Evolutionary conservation across 2,888 invertebrate species (phyloP).

Genomic region (Plagodis pulveraria): DNA sequence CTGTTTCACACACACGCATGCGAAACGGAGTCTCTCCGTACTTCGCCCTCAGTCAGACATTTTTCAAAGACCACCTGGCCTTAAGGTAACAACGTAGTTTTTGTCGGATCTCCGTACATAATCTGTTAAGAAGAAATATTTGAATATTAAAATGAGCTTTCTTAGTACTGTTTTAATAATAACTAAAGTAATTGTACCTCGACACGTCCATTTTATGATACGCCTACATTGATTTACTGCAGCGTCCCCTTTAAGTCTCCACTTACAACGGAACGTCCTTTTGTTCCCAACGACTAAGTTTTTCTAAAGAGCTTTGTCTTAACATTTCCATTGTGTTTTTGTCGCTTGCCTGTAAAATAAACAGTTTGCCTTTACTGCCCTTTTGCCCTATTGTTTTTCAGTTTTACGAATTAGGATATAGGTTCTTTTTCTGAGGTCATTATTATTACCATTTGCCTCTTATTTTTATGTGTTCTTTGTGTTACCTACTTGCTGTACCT

Average conservation of each 20-base stretch:
- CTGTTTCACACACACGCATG: no score
- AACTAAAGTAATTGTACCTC: slow-evolving; percentile 8
- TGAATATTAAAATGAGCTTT: no score
- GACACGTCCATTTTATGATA: slow-evolving; percentile 62
- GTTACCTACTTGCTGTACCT: no score
- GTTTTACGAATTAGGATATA: slow-evolving; percentile 49
- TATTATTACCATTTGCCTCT: neutral
- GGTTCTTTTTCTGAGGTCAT: slow-evolving; percentile 16
- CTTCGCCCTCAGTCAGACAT: no score
- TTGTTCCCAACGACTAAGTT: slow-evolving; percentile 69
- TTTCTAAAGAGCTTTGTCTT: slow-evolving; percentile 75
- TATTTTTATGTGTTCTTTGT: no score
- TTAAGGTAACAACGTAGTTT: no score
- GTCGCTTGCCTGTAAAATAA: slow-evolving; percentile 69
- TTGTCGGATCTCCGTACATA: no score
- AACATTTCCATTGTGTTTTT: slow-evolving; percentile 63
- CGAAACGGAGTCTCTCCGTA: no score
- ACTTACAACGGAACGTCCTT: slow-evolving; percentile 71
- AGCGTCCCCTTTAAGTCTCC: slow-evolving; percentile 50
- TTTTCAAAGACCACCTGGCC: no score
- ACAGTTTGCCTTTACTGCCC: slow-evolving; percentile 70
- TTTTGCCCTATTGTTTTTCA: slow-evolving; percentile 54
- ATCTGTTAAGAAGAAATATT: no score
- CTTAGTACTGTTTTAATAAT: no score
- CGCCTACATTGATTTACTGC: slow-evolving; percentile 66